These are phyloP conservation scores for Pristionchus exspectatus DNA, from an alignment of 2,888 invertebrate species.

Conservation along the genomic window DNA sequence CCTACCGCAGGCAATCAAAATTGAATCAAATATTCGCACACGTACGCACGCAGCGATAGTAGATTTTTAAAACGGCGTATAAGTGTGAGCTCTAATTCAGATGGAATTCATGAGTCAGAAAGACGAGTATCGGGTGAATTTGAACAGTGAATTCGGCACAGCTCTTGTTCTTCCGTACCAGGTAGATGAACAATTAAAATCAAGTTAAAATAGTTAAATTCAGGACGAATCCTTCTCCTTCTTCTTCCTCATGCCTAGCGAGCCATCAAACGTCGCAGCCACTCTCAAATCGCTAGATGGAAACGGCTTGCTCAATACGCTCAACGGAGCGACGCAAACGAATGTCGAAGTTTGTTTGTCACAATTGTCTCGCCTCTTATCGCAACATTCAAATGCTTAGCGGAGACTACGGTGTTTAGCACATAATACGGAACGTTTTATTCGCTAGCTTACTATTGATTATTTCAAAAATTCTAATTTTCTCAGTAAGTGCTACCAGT, in stretches of 20 bases:
- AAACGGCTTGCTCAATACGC: not conserved
- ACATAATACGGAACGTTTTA: no score
- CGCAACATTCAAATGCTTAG: no score
- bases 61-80: no score
- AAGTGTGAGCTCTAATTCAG: no score
- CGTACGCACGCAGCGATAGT: not conserved
- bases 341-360: not conserved
- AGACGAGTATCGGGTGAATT: not conserved
- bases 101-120: not conserved
- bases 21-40: no score
- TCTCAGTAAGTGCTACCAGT: no score
- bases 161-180: not conserved
- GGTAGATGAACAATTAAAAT: not conserved
- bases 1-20: no score
- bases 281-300: not conserved
- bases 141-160: not conserved
- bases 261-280: not conserved
- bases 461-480: no score
- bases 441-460: no score
- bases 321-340: not conserved
- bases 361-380: no score
- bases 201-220: not conserved
- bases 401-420: no score
- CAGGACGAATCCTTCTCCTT: not conserved
- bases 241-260: not conserved